Base-by-base conservation (phyloP, 2,797 vertebrate species). In the Valencia hispanica region DNA sequence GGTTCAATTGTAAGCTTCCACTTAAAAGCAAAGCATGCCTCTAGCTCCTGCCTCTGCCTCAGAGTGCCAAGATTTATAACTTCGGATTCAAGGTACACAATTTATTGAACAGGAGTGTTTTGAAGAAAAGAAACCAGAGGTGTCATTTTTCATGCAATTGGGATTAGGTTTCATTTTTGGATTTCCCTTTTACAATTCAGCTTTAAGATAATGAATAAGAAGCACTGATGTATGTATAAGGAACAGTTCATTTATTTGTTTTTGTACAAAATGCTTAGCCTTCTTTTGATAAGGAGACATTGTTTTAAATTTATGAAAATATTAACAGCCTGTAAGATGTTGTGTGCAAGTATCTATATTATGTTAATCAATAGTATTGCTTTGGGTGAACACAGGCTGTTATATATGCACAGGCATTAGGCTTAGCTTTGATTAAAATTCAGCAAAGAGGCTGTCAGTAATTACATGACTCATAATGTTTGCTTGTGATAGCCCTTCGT, bases 11-110 rank as follows among this genome's bases (percentile, higher is more conserved):
- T 92, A 87, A 89, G 89, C 86, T 81, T 88, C 91, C 92, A 93
- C 92, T 94, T 94, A 93, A 94, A 94, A 91, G 86, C 80, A 87
- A 91, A 91, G 88, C 88, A 86, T 85, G 90, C 84, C 84, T 92
- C 86, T 92, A 84, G 78, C 79, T 83, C 80, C 80, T 78, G 84
- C 79, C 78, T 81, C 61, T 79, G 77, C 79, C 75, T 85, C 72
- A 0, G 85, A 90, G 79, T 83, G 83, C 86, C 5, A 48, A 89
- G 89, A 93, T 94, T 94, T 92, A 93, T 92, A 78, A 77, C 82
- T 17, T 88, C 77, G 75, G 79, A 84, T 84, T 88, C 87, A 90
- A 81, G 86, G 83, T 18, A 77, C 71, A 68, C 84, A 79, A 84
- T 90, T 90, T 92, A 90, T 88, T 83, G 83, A 80, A 73, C 50